A percentile compares a stretch with the other conserved stretches of the same genome.
These are phyloP conservation scores for Corella eumyota DNA, from an alignment of 23 tunicate species.

Conservation along the genomic window DNA sequence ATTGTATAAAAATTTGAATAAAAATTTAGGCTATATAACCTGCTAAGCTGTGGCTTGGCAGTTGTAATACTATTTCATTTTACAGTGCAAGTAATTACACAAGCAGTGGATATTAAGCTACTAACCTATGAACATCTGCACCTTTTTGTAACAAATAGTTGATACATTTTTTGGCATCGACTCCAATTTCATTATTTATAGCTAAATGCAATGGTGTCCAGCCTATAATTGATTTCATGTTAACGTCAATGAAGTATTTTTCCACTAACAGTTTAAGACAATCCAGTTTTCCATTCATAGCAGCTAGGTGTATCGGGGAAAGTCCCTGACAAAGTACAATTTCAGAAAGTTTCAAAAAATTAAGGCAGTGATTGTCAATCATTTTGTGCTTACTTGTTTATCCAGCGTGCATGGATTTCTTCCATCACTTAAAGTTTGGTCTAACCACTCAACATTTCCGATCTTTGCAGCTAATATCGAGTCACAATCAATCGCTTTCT, in stretches of 20 bases:
- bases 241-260: constrained; percentile 55
- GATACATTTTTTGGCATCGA: constrained; percentile 31
- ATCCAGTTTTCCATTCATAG: constrained; percentile 59
- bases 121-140: constrained; percentile 50
- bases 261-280: constrained; percentile 57
- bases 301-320: constrained; percentile 76
- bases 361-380: neutral
- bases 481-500: constrained; percentile 33
- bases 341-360: neutral
- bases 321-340: constrained; percentile 28
- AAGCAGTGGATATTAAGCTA: no score
- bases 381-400: constrained; percentile 12
- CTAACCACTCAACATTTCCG: constrained; percentile 57
- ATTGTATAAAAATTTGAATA: no score
- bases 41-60: no score
- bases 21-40: no score
- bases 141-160: constrained; percentile 44
- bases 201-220: constrained; percentile 45
- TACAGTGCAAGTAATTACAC: no score
- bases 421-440: constrained; percentile 45
- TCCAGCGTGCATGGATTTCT: constrained; percentile 25
- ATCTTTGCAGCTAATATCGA: constrained; percentile 81
- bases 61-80: no score
- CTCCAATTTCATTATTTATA: constrained; percentile 44
- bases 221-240: constrained; percentile 40